Conservation (phyloP, 2,888 invertebrate genomes). For the Drosophila robusta region DNA sequence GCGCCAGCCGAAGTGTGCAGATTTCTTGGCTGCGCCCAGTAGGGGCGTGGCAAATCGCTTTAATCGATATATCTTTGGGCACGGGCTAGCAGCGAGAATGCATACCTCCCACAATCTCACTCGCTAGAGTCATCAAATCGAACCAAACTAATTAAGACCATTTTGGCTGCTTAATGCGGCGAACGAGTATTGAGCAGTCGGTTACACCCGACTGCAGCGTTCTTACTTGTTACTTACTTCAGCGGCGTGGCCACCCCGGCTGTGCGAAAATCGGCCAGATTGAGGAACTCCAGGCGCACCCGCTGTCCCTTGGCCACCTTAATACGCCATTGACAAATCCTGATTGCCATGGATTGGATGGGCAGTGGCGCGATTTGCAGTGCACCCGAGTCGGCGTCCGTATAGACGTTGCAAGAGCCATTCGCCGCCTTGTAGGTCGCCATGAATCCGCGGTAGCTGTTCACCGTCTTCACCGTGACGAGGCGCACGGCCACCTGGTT, state of each 20-base stretch:
- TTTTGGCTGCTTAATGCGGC: no score
- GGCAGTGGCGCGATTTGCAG: conserved; percentile 27
- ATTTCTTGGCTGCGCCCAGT: no score
- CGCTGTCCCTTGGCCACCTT: conserved; percentile 88
- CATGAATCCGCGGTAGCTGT: conserved; percentile 87
- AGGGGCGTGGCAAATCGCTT: no score
- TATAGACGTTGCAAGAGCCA: conserved; percentile 88
- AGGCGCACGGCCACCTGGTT: conserved; percentile 87
- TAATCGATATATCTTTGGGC: no score
- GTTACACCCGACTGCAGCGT: not conserved
- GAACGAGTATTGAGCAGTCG: no score
- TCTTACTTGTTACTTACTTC: not conserved
- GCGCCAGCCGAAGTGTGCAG: no score
- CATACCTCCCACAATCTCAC: no score
- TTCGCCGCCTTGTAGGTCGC: conserved; percentile 86
- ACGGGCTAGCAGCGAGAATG: no score
- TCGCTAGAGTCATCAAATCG: no score
- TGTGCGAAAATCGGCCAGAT: conserved; percentile 83
- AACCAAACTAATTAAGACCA: no score
- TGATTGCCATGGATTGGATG: not conserved
- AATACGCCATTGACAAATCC: conserved; percentile 90
- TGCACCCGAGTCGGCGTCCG: conserved; percentile 88
- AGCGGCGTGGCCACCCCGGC: not conserved
- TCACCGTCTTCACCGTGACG: conserved; percentile 84
- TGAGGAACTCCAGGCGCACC: conserved; percentile 87